phyloP scores from a whole-genome alignment of 2,888 invertebrate genomes.

The Agrotis segetum region DNA sequence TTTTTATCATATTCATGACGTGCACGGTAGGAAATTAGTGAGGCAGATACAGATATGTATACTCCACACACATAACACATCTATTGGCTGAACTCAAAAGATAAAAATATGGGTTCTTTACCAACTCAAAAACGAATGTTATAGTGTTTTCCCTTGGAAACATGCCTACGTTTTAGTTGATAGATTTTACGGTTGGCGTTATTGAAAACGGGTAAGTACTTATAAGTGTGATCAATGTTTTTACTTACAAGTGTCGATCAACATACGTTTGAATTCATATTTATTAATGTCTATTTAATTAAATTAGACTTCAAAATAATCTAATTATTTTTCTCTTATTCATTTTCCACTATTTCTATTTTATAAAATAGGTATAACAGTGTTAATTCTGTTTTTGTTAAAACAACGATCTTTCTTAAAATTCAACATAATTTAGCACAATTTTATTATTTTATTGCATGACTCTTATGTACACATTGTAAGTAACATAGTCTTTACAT shows the following conservation, averaged over 20 bases:
- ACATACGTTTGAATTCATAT: conserved; percentile 30
- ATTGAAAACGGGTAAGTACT: not conserved
- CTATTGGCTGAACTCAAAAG: too few species aligned
- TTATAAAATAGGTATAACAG: not conserved
- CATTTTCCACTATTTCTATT: too few species aligned
- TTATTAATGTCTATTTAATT: conserved; percentile 20
- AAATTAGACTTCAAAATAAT: conserved; percentile 16
- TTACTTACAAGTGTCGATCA: conserved; percentile 46
- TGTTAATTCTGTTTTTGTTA: conserved; percentile 32
- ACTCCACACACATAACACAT: too few species aligned
- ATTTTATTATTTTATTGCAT: conserved; percentile 57
- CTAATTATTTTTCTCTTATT: conserved; percentile 14
- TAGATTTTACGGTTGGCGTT: not conserved
- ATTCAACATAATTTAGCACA: conserved; percentile 54
- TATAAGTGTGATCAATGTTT: not conserved
- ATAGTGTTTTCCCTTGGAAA: too few species aligned
- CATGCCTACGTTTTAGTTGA: too few species aligned
- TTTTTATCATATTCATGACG: too few species aligned
- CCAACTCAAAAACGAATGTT: too few species aligned
- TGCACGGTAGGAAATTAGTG: too few species aligned
- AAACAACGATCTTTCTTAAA: conserved; percentile 29
- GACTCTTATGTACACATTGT: conserved; percentile 52
- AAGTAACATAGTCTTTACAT: conserved; percentile 57
- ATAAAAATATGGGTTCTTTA: too few species aligned
- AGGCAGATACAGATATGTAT: too few species aligned